Evolutionary conservation across 2,797 vertebrate genomes (phyloP), one percentile per base, ranked within the genome.

Genomic region (Chaunax sp.): DNA sequence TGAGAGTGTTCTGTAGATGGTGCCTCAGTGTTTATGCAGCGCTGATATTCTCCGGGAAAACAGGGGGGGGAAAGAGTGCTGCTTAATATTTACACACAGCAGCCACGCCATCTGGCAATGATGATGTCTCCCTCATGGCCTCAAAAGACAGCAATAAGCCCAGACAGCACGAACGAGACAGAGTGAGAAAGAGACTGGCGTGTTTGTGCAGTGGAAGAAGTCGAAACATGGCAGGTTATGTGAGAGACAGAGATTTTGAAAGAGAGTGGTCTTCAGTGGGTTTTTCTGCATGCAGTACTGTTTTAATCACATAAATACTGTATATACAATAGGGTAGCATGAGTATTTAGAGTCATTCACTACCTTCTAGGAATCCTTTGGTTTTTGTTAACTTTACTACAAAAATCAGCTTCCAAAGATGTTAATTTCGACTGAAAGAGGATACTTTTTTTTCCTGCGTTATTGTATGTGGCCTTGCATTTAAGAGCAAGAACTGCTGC

Each of bases 81-180:
- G 80, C 77, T 84, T 88, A 91, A 92, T 92, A 94, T 92, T 92
- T 92, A 87, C 90, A 88, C 89, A 77, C 82, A 82, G 76, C 86
- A 77, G 85, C 87, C 77, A 61, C 57, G 72, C 78, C 77, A 83
- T 83, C 87, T 87, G 77, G 83, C 83, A 71, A 62, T 70, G 80
- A 87, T 87, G 89, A 91, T 78, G 82, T 77, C 82, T 91, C 90
- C 87, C 86, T 86, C 71, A 70, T 77, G 82, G 83, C 82, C 64
- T 75, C 63, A 78, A 74, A 80, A 89, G 80, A 85, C 85, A 69
- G 84, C 82, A 77, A 85, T 84, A 90, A 92, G 88, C 65, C 70
- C 45, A 20, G 67, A 83, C 69, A 72, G 66, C 20, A 53, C 3
- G 20, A 75, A 51, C 2, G 16, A 53, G 62, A 62, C 52, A 12